phyloP scores from a whole-genome alignment of 2,888 invertebrate species.

The Mycogona germanica region DNA sequence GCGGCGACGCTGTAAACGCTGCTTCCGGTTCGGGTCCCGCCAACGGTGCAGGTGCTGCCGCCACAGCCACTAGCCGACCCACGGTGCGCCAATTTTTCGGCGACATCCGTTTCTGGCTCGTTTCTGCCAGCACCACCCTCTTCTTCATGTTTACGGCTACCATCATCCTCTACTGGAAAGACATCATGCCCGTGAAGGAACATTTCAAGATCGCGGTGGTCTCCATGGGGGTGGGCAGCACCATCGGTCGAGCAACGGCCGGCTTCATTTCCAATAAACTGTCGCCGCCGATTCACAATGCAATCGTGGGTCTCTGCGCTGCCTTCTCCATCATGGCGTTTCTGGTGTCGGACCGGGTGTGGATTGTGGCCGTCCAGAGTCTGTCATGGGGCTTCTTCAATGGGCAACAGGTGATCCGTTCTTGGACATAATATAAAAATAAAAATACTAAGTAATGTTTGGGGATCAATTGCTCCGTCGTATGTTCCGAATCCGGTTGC shows the following conservation, averaged over 20 bases:
- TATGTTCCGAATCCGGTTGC: too few species aligned
- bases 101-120: conserved; percentile 1
- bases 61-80: too few species aligned
- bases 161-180: conserved; percentile 7
- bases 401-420: too few species aligned
- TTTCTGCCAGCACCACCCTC: background rate
- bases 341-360: background rate
- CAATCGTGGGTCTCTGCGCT: background rate
- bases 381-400: conserved; percentile 12
- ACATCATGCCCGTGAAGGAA: conserved; percentile 5
- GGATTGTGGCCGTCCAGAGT: conserved; percentile 9
- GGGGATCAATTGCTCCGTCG: too few species aligned
- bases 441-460: too few species aligned
- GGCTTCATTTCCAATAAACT: conserved; percentile 3
- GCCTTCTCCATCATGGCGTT: background rate
- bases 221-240: conserved; percentile 5
- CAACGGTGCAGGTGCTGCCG: background rate
- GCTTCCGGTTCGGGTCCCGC: background rate
- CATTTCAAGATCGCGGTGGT: conserved; percentile 8
- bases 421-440: too few species aligned
- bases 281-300: conserved; percentile 4
- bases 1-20: background rate
- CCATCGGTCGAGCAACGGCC: conserved; percentile 8
- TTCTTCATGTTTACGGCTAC: conserved; percentile 8
- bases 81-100: too few species aligned